Conservation (phyloP, 2,113 vertebrate species). For the Poeciliopsis prolifica region DNA sequence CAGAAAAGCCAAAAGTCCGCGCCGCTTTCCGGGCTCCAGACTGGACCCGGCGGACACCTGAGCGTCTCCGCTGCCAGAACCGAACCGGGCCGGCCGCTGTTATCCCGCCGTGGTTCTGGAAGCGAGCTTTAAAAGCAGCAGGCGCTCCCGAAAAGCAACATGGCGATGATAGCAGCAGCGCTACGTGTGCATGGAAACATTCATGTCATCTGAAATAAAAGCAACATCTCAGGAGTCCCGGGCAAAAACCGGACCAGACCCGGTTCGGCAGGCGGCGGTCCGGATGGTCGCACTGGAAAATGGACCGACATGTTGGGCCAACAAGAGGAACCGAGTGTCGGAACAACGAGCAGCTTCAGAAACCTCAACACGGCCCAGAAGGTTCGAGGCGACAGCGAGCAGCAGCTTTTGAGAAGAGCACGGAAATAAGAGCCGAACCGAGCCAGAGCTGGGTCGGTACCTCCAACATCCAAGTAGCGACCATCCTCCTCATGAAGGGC, state of each 20-base stretch:
- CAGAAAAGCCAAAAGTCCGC: conserved; percentile 54
- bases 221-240: conserved; percentile 45
- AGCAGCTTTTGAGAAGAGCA: conserved; percentile 54
- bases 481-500: conserved; percentile 94
- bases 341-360: neutral
- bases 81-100: conserved; percentile 59
- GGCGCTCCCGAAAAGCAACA: conserved; percentile 84
- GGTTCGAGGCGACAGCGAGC: conserved; percentile 30
- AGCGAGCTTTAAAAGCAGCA: conserved; percentile 65
- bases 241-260: neutral
- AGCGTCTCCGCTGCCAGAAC: conserved; percentile 48
- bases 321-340: conserved; percentile 25
- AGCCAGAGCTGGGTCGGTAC: conserved; percentile 71
- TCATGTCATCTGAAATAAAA: conserved; percentile 75
- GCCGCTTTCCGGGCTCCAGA: conserved; percentile 29
- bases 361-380: conserved; percentile 10
- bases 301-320: conserved; percentile 31
- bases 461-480: conserved; percentile 98
- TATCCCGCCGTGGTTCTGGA: conserved; percentile 66
- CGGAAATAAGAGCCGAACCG: conserved; percentile 64
- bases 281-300: conserved; percentile 35
- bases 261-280: conserved; percentile 20
- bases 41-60: conserved; percentile 15
- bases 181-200: conserved; percentile 86
- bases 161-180: conserved; percentile 83